Percentiles rank a stretch among this genome's conserved stretches.
Evolutionary conservation across 2,888 invertebrate genomes (phyloP).

Genomic region (Pterostichus madidus): DNA sequence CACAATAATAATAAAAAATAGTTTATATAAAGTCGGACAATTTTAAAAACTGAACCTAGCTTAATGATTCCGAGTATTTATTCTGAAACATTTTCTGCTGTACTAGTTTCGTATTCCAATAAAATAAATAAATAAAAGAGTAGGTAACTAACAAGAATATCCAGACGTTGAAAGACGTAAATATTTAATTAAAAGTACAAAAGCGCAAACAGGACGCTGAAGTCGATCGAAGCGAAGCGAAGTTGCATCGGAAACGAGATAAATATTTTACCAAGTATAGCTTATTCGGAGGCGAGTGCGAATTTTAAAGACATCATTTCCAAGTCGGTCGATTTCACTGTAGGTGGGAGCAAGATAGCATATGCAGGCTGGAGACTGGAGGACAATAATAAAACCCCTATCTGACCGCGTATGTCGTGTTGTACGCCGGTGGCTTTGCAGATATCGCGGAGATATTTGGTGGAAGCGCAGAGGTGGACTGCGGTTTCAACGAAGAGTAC

Average conservation of each 20-base stretch:
- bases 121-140: too few relatives aligned
- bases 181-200: conserved; percentile 62
- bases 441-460: conserved; percentile 29
- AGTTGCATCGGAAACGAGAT: conserved; percentile 42
- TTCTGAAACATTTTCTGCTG: too few relatives aligned
- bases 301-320: conserved; percentile 46
- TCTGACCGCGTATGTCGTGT: conserved; percentile 49
- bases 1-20: too few relatives aligned
- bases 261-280: conserved; percentile 46
- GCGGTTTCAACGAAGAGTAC: background rate
- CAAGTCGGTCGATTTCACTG: background rate
- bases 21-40: too few relatives aligned
- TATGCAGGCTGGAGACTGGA: conserved; percentile 32
- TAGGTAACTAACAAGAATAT: too few relatives aligned
- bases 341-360: conserved; percentile 27
- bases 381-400: conserved; percentile 57
- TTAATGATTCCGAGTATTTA: too few relatives aligned
- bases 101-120: too few relatives aligned
- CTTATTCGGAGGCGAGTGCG: conserved; percentile 43
- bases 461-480: conserved; percentile 23
- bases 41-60: too few relatives aligned
- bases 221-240: conserved; percentile 9
- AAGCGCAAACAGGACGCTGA: conserved; percentile 5
- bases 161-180: conserved; percentile 28
- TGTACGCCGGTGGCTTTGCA: background rate